Base-by-base conservation (phyloP, 2,888 invertebrate genomes). In the Allygus modestus region DNA sequence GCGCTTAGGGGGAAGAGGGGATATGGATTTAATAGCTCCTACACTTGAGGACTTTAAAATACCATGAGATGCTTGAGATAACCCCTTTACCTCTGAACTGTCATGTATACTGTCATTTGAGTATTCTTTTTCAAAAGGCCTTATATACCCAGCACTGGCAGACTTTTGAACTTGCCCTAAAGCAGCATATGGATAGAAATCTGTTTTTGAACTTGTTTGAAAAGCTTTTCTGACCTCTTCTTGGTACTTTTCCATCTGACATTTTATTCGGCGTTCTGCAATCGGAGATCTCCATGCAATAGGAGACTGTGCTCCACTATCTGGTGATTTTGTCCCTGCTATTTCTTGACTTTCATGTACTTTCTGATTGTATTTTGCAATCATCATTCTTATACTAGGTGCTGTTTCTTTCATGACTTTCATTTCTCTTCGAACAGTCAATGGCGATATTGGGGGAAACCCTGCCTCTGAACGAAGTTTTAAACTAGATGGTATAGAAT, bases 361-460 rank as follows among this genome's bases (percentile, higher is more conserved):
- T 28, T 85, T 85, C 43, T 83, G 85, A 88, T 94, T 94, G 88
- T 95, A 95, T 87, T 93, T 92, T 69, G 94, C 94, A 88, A 95
- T 93, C 94, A 95, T 95, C 83, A 94, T 92, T 69, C 93, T 91
- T 58, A 95, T 95, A 65, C 94, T 94, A 0, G 95, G 94, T 0
- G 85, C 82, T 17, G 85, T 65, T 54, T 85, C 84, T 58, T 85
- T 85, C 33, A 84, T 73, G 0, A 77, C 73, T 83, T 84, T 81
- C 41, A 83, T 69, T 41, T 84, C 86, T 75, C 43, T 84, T 82
- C 81, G 85, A 41, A 83, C 81, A 81, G 61, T 73, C 37, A 77
- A 61, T 43, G 75, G 83, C 0, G 94, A 94, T 11, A 94, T 89
- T 0, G 94, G 94, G 9, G 94, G 93, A 84, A 91, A 88, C 75